phyloP scores from a whole-genome alignment of 2,113 vertebrate species.

The Ailurus styani region DNA sequence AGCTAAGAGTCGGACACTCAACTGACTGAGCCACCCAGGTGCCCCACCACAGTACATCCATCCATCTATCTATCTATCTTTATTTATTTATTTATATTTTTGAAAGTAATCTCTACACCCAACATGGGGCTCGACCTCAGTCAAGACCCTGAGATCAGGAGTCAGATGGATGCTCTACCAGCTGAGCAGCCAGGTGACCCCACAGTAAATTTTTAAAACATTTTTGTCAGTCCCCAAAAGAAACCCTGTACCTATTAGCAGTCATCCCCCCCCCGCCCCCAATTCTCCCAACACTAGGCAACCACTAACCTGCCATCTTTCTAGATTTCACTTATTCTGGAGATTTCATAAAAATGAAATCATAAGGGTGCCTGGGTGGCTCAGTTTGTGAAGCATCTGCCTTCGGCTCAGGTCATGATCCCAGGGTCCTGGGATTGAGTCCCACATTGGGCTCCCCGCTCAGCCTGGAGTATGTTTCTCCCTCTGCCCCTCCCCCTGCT shows the following conservation, averaged over 20 bases:
- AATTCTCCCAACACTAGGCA: background rate
- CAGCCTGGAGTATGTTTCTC: too few species aligned
- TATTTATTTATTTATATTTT: background rate
- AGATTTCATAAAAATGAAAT: background rate
- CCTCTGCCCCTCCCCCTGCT: too few species aligned
- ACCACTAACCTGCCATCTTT: background rate
- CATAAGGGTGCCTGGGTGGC: too few species aligned
- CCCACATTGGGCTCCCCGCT: too few species aligned
- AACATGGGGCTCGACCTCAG: background rate
- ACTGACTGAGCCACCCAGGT: background rate
- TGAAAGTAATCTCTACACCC: background rate
- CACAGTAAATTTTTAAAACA: background rate
- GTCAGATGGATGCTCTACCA: background rate
- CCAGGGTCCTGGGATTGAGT: too few species aligned
- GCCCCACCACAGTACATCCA: background rate
- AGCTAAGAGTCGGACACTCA: background rate
- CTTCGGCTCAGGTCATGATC: too few species aligned
- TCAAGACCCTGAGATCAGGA: background rate
- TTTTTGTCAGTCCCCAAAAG: background rate
- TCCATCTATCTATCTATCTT: too few species aligned
- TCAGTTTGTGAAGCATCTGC: too few species aligned
- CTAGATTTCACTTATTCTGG: background rate
- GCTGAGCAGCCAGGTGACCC: background rate
- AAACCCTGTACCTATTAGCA: background rate
- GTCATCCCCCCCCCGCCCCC: background rate